These are phyloP conservation scores for Aphidius colemani DNA, from an alignment of 2,888 invertebrate genomes.

Conservation along the genomic window DNA sequence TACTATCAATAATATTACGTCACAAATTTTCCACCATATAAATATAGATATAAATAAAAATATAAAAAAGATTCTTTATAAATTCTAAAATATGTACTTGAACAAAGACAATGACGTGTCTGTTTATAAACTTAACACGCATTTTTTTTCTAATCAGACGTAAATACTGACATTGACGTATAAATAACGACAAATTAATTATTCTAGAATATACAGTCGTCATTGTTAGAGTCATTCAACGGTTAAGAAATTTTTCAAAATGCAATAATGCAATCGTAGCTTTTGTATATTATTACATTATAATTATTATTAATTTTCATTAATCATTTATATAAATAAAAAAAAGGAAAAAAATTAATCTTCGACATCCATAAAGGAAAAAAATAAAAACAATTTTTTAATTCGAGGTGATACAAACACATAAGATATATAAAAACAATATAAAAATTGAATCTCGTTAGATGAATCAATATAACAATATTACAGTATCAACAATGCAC, in stretches of 20 bases:
- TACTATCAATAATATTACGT: conserved; percentile 11
- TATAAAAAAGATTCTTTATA: neutral
- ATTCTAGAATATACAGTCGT: neutral
- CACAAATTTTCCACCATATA: neutral
- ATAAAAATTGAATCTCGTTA: conserved; percentile 8
- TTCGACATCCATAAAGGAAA: neutral
- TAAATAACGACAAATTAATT: neutral
- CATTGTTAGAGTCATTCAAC: conserved; percentile 1
- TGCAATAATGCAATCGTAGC: too few species aligned
- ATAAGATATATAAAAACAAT: neutral
- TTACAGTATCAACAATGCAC: conserved; percentile 28
- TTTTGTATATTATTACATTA: too few species aligned
- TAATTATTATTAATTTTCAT: too few species aligned
- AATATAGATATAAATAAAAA: neutral
- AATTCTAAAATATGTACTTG: neutral
- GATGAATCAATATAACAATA: conserved; percentile 19
- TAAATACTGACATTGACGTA: neutral
- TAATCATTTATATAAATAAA: too few species aligned
- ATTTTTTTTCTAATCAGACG: conserved; percentile 3
- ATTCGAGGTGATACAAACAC: conserved; percentile 5
- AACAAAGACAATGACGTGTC: too few species aligned
- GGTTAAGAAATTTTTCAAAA: too few species aligned
- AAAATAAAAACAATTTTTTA: conserved; percentile 5
- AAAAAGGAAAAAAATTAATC: too few species aligned
- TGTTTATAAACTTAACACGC: neutral